Evolutionary conservation across 2,113 vertebrate genomes (phyloP).

Genomic region (Mormyrus lacerda): DNA sequence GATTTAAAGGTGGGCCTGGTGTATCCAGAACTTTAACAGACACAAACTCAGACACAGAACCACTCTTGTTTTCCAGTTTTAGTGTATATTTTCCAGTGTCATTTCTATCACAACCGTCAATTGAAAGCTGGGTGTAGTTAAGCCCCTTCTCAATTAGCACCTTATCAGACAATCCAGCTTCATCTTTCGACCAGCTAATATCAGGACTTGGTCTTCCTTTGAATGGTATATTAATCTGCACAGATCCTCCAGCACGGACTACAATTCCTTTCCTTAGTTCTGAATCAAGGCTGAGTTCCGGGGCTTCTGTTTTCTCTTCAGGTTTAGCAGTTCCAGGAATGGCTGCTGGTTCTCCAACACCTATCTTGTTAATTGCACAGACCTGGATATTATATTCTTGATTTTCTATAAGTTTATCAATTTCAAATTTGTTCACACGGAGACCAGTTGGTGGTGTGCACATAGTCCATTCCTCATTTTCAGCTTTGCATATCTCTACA

Average conservation of each 20-base stretch:
- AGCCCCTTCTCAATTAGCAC: slow-evolving; percentile 72
- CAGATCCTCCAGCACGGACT: slow-evolving; percentile 83
- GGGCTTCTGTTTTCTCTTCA: slow-evolving; percentile 82
- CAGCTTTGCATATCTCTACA: slow-evolving; percentile 77
- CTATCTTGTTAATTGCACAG: slow-evolving; percentile 77
- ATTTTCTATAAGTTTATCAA: slow-evolving; percentile 72
- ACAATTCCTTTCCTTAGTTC: slow-evolving; percentile 88
- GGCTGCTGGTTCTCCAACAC: slow-evolving; percentile 70
- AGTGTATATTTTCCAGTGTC: slow-evolving; percentile 78
- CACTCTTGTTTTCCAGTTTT: slow-evolving; percentile 73
- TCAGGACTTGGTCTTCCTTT: slow-evolving; percentile 87
- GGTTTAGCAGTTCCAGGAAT: slow-evolving; percentile 77
- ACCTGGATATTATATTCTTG: slow-evolving; percentile 77
- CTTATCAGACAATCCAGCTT: slow-evolving; percentile 74
- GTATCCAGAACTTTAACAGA: slow-evolving; percentile 78
- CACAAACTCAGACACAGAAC: slow-evolving; percentile 75
- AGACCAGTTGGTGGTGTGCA: slow-evolving; percentile 77
- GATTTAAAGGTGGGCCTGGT: slow-evolving; percentile 70
- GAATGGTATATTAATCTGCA: slow-evolving; percentile 85
- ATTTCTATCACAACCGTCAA: slow-evolving; percentile 79
- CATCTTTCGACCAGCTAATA: slow-evolving; percentile 85
- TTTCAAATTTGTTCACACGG: slow-evolving; percentile 71
- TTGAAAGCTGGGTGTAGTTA: slow-evolving; percentile 74
- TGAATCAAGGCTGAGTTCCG: slow-evolving; percentile 79
- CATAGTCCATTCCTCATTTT: slow-evolving; percentile 79